Conservation (phyloP, 2,113 vertebrate species). For the Mus pahari region DNA sequence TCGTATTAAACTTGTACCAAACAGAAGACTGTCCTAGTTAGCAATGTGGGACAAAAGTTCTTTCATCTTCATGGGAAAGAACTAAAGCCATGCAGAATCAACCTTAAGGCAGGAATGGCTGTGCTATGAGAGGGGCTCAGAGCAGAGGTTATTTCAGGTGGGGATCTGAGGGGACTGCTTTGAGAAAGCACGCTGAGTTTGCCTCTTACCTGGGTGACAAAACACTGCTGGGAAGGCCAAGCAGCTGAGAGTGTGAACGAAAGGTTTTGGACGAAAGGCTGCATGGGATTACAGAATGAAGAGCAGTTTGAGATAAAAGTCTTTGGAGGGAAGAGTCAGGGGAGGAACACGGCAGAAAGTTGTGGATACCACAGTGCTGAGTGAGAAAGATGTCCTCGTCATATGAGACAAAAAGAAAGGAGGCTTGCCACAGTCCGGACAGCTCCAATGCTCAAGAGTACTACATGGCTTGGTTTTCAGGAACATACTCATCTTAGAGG, state of each 20-base stretch:
- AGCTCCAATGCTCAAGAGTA: background rate
- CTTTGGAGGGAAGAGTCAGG: background rate
- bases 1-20: background rate
- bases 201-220: background rate
- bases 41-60: background rate
- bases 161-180: background rate
- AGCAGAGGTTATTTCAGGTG: background rate
- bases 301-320: background rate
- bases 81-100: background rate
- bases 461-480: background rate
- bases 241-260: background rate
- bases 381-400: background rate
- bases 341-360: background rate
- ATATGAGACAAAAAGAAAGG: background rate
- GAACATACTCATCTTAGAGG: background rate
- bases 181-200: background rate
- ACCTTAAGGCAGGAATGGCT: background rate
- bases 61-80: background rate
- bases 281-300: background rate
- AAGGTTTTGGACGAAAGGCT: background rate
- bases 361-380: background rate
- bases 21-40: background rate
- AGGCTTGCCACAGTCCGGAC: background rate
- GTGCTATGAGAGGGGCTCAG: background rate
- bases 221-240: background rate